A percentile compares a stretch with the other conserved stretches of the same genome.
Evolutionary conservation across 2,888 invertebrate genomes (phyloP).

Genomic region (Meta bourneti): DNA sequence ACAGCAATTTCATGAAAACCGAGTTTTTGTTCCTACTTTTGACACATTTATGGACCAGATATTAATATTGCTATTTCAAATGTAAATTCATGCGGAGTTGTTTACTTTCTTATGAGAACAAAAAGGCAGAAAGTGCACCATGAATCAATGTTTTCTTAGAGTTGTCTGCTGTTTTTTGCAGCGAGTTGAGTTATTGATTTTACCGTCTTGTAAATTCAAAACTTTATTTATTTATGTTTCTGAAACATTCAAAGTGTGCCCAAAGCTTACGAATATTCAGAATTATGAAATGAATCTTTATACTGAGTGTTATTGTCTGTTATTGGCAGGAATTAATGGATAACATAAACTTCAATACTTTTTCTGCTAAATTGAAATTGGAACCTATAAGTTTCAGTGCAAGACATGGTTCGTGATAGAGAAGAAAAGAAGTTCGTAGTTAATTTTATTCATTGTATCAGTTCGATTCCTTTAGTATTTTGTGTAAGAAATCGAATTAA

Average conservation of each 20-base stretch:
- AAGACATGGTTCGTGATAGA: no score
- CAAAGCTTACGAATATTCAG: no score
- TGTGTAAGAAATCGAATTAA: no score
- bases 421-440: no score
- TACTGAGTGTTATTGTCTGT: no score
- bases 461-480: no score
- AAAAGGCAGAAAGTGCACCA: background rate
- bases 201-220: background rate
- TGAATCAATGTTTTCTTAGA: background rate
- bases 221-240: background rate
- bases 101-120: background rate
- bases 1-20: background rate
- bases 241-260: background rate
- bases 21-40: slow-evolving; percentile 1
- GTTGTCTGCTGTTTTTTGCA: background rate
- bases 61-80: background rate
- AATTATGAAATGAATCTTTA: no score
- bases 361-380: no score
- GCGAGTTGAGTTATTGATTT: background rate
- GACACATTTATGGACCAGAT: slow-evolving; percentile 8
- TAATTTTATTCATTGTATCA: no score
- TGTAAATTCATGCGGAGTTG: background rate
- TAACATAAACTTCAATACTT: no score
- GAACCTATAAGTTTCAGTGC: no score
- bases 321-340: no score